Evolutionary conservation across 1,140 invertebrate genomes (phyloP), one percentile per base, ranked within the genome.

Genomic region (Ips nitidus): DNA sequence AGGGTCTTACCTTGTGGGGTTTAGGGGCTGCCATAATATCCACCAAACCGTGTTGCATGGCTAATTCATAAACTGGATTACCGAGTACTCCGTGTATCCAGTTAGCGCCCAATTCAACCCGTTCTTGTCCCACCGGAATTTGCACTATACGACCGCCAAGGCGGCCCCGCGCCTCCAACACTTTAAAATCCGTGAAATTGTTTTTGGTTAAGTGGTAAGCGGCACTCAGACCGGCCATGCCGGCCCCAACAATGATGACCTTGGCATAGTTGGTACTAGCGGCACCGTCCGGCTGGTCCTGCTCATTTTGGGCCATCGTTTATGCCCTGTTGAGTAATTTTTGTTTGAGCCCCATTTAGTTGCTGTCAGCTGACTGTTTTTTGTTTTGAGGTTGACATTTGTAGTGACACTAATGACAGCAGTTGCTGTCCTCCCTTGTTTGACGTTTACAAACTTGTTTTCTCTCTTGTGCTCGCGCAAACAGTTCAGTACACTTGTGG

Each of bases 21-120:
- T 92, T 93, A 37, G 92, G 91, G 75, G 87, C 84, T 77, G 89
- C 89, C 71, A 93, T 87, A 70, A 94, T 92, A 77, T 93, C 89
- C 74, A 94, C 88, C 71, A 95, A 83, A 75, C 89, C 89, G 81
- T 94, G 87, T 8, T 89, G 86, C 80, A 93, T 90, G 0, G 93
- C 93, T 65, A 95, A 82, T 82, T 95, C 92, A 79, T 94, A 95
- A 71, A 91, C 86, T 2, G 88, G 88, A 82, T 91, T 91, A 1
- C 88, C 88, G 50, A 79, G 66, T n/a, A 95, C 90, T 37, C 95
- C 94, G 81, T 97, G 94, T 72, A 97, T 95, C 91, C 93, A 97
- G 79, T 96, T 96, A 45, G 94, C 94, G 64, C 94, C 94, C 50
- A 96, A 80, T 83, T 97, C 94, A 41, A 95, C 84, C 78, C 83